Percentiles rank a stretch among this genome's conserved stretches.
Conservation (phyloP, 1,140 invertebrate species). For the Araneus ventricosus region DNA sequence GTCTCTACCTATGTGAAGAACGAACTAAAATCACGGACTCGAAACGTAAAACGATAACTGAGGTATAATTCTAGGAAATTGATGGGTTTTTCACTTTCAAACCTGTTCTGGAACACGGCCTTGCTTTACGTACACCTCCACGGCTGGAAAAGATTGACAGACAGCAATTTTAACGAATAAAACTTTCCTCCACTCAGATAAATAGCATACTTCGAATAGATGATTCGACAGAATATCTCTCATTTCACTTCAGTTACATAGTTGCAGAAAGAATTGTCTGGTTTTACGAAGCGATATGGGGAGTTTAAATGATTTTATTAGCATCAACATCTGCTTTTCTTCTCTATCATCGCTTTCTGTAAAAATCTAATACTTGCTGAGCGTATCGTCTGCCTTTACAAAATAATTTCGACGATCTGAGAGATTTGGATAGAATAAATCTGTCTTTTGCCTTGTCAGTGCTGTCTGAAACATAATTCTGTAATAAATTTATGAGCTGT, state of each 20-base stretch:
- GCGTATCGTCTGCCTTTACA: background rate
- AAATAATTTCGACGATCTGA: background rate
- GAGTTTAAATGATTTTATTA: background rate
- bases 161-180: conserved; percentile 5
- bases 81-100: conserved; percentile 50
- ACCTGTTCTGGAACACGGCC: conserved; percentile 31
- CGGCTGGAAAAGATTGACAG: conserved; percentile 32
- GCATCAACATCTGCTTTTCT: background rate
- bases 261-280: conserved; percentile 13
- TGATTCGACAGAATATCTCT: conserved; percentile 50
- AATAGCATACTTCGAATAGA: conserved; percentile 35
- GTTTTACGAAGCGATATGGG: background rate
- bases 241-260: conserved; percentile 21
- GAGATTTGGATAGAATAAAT: too few relatives aligned
- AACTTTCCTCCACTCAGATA: conserved; percentile 34
- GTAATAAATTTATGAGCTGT: too few relatives aligned
- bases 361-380: background rate
- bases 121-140: conserved; percentile 15
- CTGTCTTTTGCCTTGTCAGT: too few relatives aligned
- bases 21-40: background rate
- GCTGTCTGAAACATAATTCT: too few relatives aligned
- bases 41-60: background rate
- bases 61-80: conserved; percentile 33
- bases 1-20: background rate
- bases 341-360: too few relatives aligned